Base-by-base conservation (phyloP, 2,888 invertebrate species). In the Zootermopsis nevadensis region DNA sequence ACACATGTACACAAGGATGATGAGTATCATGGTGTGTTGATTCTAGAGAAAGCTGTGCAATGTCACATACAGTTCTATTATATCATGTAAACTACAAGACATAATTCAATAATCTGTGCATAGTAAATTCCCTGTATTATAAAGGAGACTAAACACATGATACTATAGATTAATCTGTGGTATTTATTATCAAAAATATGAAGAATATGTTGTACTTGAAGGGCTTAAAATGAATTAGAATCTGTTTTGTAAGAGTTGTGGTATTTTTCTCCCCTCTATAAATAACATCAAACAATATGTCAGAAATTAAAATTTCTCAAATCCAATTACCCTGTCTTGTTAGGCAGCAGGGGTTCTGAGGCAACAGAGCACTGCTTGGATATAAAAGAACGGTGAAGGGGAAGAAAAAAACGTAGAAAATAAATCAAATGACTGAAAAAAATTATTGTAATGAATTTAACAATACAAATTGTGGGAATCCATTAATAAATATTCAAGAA, bases 51-150 rank as follows among this genome's bases (percentile, higher is more conserved):
- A 38, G 15, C 12, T 79, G 79, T n/a, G 66, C 79, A 60, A 35
- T 4, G 31, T 79, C 35, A 66, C 24, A 35, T 15, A 66, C 31
- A n/a, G 35, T 66, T 48, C 30, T 66, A 12, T 30, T 24, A 55
- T n/a, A 31, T 31, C 33, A 60, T 38, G 2, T 22, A 55, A n/a
- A 55, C 22, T n/a, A 27, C 24, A 22, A 74, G 42, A 74, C 48
- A 48, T 76, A 42, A 60, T 79, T 31, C 79, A 79, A 66, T 66
- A 79, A 66, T 79, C 79, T 79, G 66, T 35, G 35, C 60, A 33
- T 35, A 55, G 66, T 19, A 53, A 72, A 31, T 72, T 74, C 42
- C 33, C 33, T 33, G 10, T 42, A 24, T n/a, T n/a, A 69, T 69
- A 15, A 33, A 69, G 60, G 60, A 60, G 3, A 27, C 60, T 12